A percentile compares a stretch with the other conserved stretches of the same genome.
Conservation (phyloP, 2,888 invertebrate species). For the Chrysolina haemoptera region DNA sequence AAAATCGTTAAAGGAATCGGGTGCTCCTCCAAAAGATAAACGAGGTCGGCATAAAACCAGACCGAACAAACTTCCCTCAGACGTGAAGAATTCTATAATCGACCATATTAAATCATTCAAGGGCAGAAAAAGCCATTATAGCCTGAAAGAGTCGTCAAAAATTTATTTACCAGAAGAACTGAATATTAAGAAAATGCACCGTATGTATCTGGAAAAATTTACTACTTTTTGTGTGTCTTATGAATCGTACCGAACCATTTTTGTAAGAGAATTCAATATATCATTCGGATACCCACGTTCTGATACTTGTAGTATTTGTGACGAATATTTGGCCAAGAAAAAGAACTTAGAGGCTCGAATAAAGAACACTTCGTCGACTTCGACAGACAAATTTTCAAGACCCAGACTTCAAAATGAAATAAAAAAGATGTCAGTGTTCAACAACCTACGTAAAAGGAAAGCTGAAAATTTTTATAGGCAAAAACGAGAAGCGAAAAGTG, state of each 20-base stretch:
- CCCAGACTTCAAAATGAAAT: constrained; percentile 13
- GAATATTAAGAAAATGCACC: constrained; percentile 16
- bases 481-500: constrained; percentile 10
- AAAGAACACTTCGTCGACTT: constrained; percentile 17
- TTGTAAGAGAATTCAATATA: constrained; percentile 17
- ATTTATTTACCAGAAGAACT: constrained; percentile 10
- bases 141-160: constrained; percentile 3
- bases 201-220: not conserved
- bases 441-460: constrained; percentile 9
- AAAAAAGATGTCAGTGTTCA: not conserved
- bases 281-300: constrained; percentile 22
- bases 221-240: not conserved
- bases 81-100: not conserved
- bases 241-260: constrained; percentile 18
- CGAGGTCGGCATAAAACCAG: constrained; percentile 23
- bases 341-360: constrained; percentile 9
- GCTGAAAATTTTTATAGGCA: constrained; percentile 19
- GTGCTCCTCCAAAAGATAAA: too few species aligned
- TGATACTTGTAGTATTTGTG: constrained; percentile 17
- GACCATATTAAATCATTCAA: constrained; percentile 13
- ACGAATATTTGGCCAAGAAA: constrained; percentile 26
- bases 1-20: constrained; percentile 10
- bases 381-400: constrained; percentile 6
- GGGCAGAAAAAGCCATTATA: constrained; percentile 8
- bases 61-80: not conserved